Percentiles rank a stretch among this genome's conserved stretches.
phyloP scores from a whole-genome alignment of 1,140 invertebrate species.

The Theocolax elegans region DNA sequence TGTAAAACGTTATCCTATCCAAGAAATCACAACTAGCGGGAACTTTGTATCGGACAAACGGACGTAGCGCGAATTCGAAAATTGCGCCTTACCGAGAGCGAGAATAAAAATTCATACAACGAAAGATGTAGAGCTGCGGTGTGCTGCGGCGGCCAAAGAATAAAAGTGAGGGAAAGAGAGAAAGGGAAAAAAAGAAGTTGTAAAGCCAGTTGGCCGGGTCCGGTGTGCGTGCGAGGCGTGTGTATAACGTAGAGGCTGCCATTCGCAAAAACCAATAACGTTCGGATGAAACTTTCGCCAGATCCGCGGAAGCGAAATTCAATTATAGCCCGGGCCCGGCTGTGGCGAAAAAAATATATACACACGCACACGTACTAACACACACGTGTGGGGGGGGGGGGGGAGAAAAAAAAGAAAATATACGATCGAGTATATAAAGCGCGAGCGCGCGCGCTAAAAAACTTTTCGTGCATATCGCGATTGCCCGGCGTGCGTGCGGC shows the following conservation, averaged over 20 bases:
- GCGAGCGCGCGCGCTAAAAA: constrained; percentile 4
- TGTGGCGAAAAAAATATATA: constrained; percentile 3
- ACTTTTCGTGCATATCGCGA: constrained; percentile 27
- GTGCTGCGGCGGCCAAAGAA: neutral
- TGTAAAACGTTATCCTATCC: too few species aligned
- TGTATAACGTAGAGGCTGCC: constrained; percentile 24
- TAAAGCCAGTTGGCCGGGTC: neutral
- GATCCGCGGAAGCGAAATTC: constrained; percentile 38
- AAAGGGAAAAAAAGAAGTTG: neutral
- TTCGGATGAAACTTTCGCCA: constrained; percentile 33
- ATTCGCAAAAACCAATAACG: constrained; percentile 41
- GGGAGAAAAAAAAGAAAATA: neutral
- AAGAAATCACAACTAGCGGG: too few species aligned
- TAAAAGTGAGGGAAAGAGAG: constrained; percentile 8
- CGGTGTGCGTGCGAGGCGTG: neutral
- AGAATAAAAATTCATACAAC: neutral
- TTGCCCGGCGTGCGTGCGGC: neutral
- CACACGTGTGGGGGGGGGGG: neutral
- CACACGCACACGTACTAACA: too few species aligned
- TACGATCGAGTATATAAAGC: constrained; percentile 36
- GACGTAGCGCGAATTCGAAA: too few species aligned
- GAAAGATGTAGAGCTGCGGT: constrained; percentile 7
- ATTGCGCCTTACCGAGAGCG: neutral
- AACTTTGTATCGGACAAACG: too few species aligned
- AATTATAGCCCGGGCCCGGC: constrained; percentile 19